Percentiles rank a stretch among this genome's conserved stretches.
Evolutionary conservation across 2,797 vertebrate species (phyloP).

Genomic region (Urosaurus nigricauda): DNA sequence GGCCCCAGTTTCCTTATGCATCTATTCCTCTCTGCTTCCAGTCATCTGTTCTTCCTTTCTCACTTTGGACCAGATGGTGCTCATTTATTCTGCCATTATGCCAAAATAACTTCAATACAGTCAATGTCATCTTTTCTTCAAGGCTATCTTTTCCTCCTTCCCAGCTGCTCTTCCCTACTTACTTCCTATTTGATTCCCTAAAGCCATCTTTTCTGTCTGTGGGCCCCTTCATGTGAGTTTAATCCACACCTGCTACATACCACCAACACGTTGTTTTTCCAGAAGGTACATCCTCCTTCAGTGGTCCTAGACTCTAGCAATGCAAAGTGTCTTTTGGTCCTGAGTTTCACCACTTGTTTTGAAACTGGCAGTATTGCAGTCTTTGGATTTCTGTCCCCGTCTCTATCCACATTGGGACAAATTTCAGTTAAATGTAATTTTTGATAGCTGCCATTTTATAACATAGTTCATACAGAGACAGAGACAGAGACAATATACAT

Average conservation of each 20-base stretch:
- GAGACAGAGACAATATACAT: too few species aligned
- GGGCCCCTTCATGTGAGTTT: not conserved
- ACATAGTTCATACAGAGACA: not conserved
- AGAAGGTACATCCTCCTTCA: not conserved
- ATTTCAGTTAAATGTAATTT: not conserved
- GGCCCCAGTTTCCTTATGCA: slow-evolving; percentile 44
- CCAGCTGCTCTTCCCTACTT: slow-evolving; percentile 9
- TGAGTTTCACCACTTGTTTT: not conserved
- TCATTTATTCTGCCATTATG: slow-evolving; percentile 60
- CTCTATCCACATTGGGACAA: not conserved
- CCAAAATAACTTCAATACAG: slow-evolving; percentile 28
- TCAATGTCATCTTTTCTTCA: slow-evolving; percentile 2
- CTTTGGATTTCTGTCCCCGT: not conserved
- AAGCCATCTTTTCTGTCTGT: not conserved
- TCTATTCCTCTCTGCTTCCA: slow-evolving; percentile 45
- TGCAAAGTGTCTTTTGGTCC: not conserved
- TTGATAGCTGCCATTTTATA: not conserved
- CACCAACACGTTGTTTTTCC: not conserved
- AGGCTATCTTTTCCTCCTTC: slow-evolving; percentile 21
- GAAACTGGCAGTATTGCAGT: not conserved
- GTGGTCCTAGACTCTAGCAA: not conserved
- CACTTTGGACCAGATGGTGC: slow-evolving; percentile 55
- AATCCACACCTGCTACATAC: accelerated
- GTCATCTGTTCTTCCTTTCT: slow-evolving; percentile 43
- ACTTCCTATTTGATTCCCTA: not conserved